Base-by-base conservation (phyloP, 2,888 invertebrate genomes). In the Hemaris fuciformis region DNA sequence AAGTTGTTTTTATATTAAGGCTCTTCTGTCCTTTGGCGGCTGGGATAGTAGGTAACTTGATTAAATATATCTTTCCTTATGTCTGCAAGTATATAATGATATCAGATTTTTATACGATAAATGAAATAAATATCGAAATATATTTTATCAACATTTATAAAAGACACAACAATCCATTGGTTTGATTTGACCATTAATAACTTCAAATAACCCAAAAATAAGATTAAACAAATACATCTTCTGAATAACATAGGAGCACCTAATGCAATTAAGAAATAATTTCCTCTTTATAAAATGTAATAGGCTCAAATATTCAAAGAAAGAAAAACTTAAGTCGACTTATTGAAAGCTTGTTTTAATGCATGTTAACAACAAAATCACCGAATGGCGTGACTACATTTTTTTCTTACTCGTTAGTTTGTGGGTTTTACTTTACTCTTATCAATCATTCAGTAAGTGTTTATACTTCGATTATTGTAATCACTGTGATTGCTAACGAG, bases 291-390 rank as follows among this genome's bases (percentile, higher is more conserved):
- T 34, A 34, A 10, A 34, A 34, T 34, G 3, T 34, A 38, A 38
- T 4, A 22, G 45, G 23, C 3, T 53, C 25, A 27, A 7, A 25
- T 53, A 53, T 31, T 31, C 18, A 4, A 18, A 31, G 53, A 15
- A 31, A 18, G 38, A 31, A 27, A 27, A 7, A 10, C 10, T 1
- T 53, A 53, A 15, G 15, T 10, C 20, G 10, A 20, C 3, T 27
- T 53, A 53, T 53, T 53, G 53, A 27, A 53, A 53, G 53, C 31
- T 53, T 31, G 18, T 53, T 53, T 31, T 7, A 53, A 18, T 25
- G 18, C 13, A 53, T 1, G 27, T 27, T 53, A 3, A 31, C 48
- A 1, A 53, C 31, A 31, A 53, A 53, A 53, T 18, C 7, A 27
- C 10, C 53, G 27, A 18, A 31, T 53, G 27, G 53, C 53, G 53